Evolutionary conservation across 2,888 invertebrate genomes (phyloP), one percentile per base, ranked within the genome.

Genomic region (Muschampia plurimacula): DNA sequence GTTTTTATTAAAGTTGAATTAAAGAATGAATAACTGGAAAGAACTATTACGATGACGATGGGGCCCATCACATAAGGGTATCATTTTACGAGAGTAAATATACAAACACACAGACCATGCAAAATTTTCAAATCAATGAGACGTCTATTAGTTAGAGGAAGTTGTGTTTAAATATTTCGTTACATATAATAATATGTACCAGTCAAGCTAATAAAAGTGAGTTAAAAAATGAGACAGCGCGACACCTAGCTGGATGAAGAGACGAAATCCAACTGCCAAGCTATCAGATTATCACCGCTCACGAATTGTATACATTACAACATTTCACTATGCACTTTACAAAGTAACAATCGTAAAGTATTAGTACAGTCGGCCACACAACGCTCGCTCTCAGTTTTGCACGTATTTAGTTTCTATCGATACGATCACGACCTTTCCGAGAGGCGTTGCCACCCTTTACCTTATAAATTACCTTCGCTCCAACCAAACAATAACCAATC

Each of bases 391-490:
- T 78, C 78, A 84, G 81, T 83, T 86, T 86, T 85, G 83, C 87
- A 86, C 84, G 85, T 88, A 87, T 87, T 89, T 87, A 89, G 84
- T 88, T 84, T 83, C 82, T 8, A 74, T 75, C 69, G 86, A 85
- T 85, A 77, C 74, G 77, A 85, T 86, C 86, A 76, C 85, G 82
- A 81, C 80, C 81, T 82, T 83, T 82, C 79, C 78, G 83, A 86
- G 83, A 84, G 90, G 89, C 87, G 89, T 84, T 83, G 76, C 84
- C 84, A 86, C 85, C 85, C 86, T 85, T 86, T 84, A 82, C 83
- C 80, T 81, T 82, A 86, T 83, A 89, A 86, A 86, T 84, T 86
- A 86, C 83, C 82, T 81, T 80, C 76, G 52, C 67, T 67, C 67
- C 68, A 65, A 44, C 41, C 79, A 82, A 74, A 74, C 79, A 59